Evolutionary conservation across 1,140 invertebrate genomes (phyloP).

Genomic region (Trachelipus rathkii): DNA sequence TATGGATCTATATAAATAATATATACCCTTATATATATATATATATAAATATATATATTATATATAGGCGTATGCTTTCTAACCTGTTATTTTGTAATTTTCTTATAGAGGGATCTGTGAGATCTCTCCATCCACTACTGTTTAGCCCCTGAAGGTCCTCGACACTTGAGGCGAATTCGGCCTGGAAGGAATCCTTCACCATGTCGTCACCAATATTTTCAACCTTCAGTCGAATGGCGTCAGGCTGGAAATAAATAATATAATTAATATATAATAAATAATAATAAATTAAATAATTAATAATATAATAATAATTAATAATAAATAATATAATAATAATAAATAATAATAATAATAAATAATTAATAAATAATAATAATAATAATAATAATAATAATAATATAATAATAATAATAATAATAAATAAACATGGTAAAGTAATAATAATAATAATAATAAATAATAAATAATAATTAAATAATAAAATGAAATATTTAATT

Average conservation of each 20-base stretch:
- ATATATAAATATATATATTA: too few species aligned
- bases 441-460: slow-evolving; percentile 13
- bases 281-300: background rate
- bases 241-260: slow-evolving; percentile 27
- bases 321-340: too few species aligned
- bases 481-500: too few species aligned
- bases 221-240: slow-evolving; percentile 42
- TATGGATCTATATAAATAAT: too few species aligned
- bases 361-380: slow-evolving; percentile 6
- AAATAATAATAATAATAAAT: too few species aligned
- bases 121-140: slow-evolving; percentile 36
- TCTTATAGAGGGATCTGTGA: slow-evolving; percentile 7
- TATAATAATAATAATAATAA: slow-evolving; percentile 1
- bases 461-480: slow-evolving; percentile 15
- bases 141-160: slow-evolving; percentile 42
- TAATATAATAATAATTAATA: too few species aligned
- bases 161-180: slow-evolving; percentile 41
- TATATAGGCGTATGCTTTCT: too few species aligned
- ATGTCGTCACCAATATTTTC: slow-evolving; percentile 37
- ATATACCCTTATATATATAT: too few species aligned
- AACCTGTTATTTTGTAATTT: slow-evolving; percentile 7
- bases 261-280: background rate
- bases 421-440: too few species aligned
- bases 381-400: slow-evolving; percentile 8
- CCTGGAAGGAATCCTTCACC: slow-evolving; percentile 28